phyloP scores from a whole-genome alignment of 2,888 invertebrate species.

The Morpho helenor region DNA sequence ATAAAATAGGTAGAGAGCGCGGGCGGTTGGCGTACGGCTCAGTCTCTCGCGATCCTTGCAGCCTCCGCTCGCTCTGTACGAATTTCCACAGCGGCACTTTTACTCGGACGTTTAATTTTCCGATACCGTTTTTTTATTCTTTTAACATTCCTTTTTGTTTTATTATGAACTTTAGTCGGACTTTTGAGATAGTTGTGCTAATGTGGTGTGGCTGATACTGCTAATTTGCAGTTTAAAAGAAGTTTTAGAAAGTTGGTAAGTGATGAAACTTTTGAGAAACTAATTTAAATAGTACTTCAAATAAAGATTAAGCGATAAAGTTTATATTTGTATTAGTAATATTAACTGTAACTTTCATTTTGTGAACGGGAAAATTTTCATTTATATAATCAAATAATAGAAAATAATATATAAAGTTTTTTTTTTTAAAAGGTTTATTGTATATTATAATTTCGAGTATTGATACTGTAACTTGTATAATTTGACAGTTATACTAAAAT shows the following conservation, averaged over 20 bases:
- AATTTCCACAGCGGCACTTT: constrained; percentile 26
- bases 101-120: constrained; percentile 14
- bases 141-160: background rate
- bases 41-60: constrained; percentile 59
- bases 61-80: constrained; percentile 34
- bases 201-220: constrained; percentile 12
- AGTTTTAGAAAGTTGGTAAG: constrained; percentile 27
- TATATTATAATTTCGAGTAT: too few relatives aligned
- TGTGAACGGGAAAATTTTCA: too few relatives aligned
- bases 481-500: too few relatives aligned
- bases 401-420: too few relatives aligned
- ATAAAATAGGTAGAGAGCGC: constrained; percentile 66
- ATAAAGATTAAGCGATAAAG: background rate
- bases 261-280: constrained; percentile 20
- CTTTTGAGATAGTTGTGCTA: constrained; percentile 16
- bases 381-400: too few relatives aligned
- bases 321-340: background rate
- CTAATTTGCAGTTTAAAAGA: constrained; percentile 22
- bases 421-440: too few relatives aligned
- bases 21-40: constrained; percentile 50
- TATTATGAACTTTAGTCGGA: constrained; percentile 14
- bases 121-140: constrained; percentile 11
- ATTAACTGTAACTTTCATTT: too few relatives aligned
- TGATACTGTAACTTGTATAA: too few relatives aligned
- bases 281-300: constrained; percentile 15